Evolutionary conservation across 2,888 invertebrate species (phyloP).

Genomic region (Drosophila lutescens): DNA sequence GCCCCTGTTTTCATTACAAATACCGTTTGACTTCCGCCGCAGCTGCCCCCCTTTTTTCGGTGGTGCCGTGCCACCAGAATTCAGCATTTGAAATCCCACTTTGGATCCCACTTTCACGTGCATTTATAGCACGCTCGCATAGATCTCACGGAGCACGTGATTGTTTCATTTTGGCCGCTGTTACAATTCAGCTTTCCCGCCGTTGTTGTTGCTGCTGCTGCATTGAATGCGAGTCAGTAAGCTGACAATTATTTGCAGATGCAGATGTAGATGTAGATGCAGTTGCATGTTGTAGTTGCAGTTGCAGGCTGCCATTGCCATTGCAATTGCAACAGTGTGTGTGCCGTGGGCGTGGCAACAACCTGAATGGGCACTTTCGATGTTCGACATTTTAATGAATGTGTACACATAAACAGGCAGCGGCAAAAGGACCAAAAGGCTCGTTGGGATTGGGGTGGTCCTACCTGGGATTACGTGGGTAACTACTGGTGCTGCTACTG

Average conservation of each 20-base stretch:
- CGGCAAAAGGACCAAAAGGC: slow-evolving; percentile 2
- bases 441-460: slow-evolving; percentile 11
- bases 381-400: slow-evolving; percentile 79
- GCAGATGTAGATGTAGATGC: slow-evolving; percentile 48
- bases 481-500: slow-evolving; percentile 4
- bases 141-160: slow-evolving; percentile 80
- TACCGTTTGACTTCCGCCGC: slow-evolving; percentile 80
- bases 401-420: slow-evolving; percentile 77
- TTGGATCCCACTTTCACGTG: slow-evolving; percentile 74
- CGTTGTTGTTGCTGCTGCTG: slow-evolving; percentile 9
- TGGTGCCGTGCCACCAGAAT: slow-evolving; percentile 17
- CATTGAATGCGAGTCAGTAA: slow-evolving; percentile 73
- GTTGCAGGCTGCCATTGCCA: not conserved
- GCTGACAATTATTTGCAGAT: slow-evolving; percentile 82
- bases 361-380: slow-evolving; percentile 80
- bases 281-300: slow-evolving; percentile 26
- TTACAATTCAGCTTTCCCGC: slow-evolving; percentile 1
- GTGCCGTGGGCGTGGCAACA: slow-evolving; percentile 71
- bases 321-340: slow-evolving; percentile 28
- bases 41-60: slow-evolving; percentile 37
- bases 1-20: slow-evolving; percentile 80
- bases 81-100: slow-evolving; percentile 50
- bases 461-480: slow-evolving; percentile 58
- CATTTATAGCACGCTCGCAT: slow-evolving; percentile 77
- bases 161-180: slow-evolving; percentile 68